Base-by-base conservation (phyloP, 53 echinoderm and acorn worm species). In the Hippasteria phrygiana region DNA sequence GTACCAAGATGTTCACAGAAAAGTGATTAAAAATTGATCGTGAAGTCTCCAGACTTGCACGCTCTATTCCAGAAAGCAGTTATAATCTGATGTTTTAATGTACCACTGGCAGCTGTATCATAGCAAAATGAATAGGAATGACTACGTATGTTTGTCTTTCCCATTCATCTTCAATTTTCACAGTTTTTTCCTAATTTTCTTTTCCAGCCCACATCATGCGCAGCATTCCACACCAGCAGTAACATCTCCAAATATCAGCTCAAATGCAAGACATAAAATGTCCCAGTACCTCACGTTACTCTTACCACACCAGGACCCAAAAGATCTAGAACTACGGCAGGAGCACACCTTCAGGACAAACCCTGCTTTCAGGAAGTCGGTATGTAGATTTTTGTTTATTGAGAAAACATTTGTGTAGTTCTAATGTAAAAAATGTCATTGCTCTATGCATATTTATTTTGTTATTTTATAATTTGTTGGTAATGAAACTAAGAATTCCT, bases 331-430 rank as follows among this genome's bases (percentile, higher is more conserved):
- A 32, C 20, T 69, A 84, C 84, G 48, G 24, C 70, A 18, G 20
- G 84, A 84, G 36, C 84, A 84, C 51, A 84, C 84, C 70, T 84
- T 84, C 24, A 84, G 84, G 48, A 84, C 33, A 17, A 84, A 84
- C n/a, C 37, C 84, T 45, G 20, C 34, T 16, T 84, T 84, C 70
- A 70, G 22, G 47, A 20, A 14, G 51, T 84, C 84, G 34, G 84
- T 84, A 67, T 67, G 84, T 69, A 48, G 12, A 55, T 38, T 1
- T 1, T 33, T 9, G 3, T 50, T 48, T 40, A 5, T 4, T 37
- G n/a, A n/a, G n/a, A n/a, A n/a, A n/a, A n/a, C n/a, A n/a, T n/a
- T n/a, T n/a, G n/a, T n/a, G n/a, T n/a, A n/a, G n/a, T n/a, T n/a
- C n/a, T n/a, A n/a, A n/a, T n/a, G n/a, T n/a, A n/a, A n/a, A n/a